phyloP scores from a whole-genome alignment of 1,140 invertebrate genomes.

The Ostrea edulis region DNA sequence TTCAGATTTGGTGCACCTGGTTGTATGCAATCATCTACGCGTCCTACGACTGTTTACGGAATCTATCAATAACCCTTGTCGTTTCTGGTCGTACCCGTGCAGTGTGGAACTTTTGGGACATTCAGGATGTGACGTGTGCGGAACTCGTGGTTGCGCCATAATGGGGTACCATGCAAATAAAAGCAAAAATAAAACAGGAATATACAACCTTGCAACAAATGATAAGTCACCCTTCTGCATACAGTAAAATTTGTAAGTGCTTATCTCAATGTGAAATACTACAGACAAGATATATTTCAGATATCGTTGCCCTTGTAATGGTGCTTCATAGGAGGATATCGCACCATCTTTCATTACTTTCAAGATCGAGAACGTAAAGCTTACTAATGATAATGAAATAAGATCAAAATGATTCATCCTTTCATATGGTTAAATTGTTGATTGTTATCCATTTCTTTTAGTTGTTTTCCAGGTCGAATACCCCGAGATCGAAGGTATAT shows the following conservation, averaged over 20 bases:
- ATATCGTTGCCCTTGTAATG: too few species aligned
- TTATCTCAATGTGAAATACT: too few species aligned
- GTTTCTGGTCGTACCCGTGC: slow-evolving; percentile 86
- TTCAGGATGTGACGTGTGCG: slow-evolving; percentile 89
- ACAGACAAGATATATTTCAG: too few species aligned
- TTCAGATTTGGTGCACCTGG: slow-evolving; percentile 68
- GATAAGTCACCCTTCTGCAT: slow-evolving; percentile 41
- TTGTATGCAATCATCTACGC: slow-evolving; percentile 91
- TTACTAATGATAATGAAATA: too few species aligned
- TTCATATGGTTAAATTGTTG: too few species aligned
- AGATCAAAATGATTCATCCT: too few species aligned
- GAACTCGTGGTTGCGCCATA: slow-evolving; percentile 86
- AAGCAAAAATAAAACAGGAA: slow-evolving; percentile 11
- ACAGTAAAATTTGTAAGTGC: neutral
- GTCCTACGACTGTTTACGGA: slow-evolving; percentile 92
- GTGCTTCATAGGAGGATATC: too few species aligned
- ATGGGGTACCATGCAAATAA: slow-evolving; percentile 62
- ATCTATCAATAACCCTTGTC: slow-evolving; percentile 87
- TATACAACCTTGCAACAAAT: slow-evolving; percentile 24
- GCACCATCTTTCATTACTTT: too few species aligned
- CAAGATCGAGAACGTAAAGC: too few species aligned
- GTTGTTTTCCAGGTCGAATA: too few species aligned
- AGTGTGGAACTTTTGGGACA: slow-evolving; percentile 84
- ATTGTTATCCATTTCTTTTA: too few species aligned
- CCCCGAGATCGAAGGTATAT: too few species aligned